phyloP scores from a whole-genome alignment of 1,140 invertebrate genomes.

The Melitaea cinxia region DNA sequence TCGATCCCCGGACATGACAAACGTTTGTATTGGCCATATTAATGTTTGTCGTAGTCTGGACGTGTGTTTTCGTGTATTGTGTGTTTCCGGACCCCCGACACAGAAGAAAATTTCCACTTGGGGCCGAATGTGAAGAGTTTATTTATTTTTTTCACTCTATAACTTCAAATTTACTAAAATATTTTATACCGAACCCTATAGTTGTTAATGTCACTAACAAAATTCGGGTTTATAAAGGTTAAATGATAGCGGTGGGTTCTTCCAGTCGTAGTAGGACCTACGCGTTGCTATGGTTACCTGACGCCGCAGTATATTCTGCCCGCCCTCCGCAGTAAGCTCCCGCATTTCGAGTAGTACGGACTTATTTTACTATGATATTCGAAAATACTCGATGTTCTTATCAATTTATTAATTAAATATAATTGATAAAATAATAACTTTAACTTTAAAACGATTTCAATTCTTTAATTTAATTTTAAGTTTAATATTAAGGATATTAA shows the following conservation, averaged over 20 bases:
- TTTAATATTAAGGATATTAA: neutral
- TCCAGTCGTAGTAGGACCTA: conserved; percentile 47
- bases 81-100: no score
- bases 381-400: conserved; percentile 38
- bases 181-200: neutral
- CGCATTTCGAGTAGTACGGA: conserved; percentile 38
- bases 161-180: no score
- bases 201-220: neutral
- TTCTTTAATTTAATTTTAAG: neutral
- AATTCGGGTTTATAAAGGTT: conserved; percentile 2
- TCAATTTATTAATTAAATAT: conserved; percentile 20
- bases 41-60: no score
- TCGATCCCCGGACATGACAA: no score
- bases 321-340: conserved; percentile 71
- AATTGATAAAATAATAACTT: neutral
- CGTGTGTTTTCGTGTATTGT: no score
- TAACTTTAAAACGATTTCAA: neutral
- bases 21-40: no score
- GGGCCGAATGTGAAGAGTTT: no score
- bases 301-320: conserved; percentile 72
- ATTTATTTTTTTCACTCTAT: no score
- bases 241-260: conserved; percentile 31
- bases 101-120: no score
- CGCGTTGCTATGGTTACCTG: conserved; percentile 65
- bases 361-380: conserved; percentile 28